Conservation (phyloP, 2,113 vertebrate species). For the Elgaria multicarinata region DNA sequence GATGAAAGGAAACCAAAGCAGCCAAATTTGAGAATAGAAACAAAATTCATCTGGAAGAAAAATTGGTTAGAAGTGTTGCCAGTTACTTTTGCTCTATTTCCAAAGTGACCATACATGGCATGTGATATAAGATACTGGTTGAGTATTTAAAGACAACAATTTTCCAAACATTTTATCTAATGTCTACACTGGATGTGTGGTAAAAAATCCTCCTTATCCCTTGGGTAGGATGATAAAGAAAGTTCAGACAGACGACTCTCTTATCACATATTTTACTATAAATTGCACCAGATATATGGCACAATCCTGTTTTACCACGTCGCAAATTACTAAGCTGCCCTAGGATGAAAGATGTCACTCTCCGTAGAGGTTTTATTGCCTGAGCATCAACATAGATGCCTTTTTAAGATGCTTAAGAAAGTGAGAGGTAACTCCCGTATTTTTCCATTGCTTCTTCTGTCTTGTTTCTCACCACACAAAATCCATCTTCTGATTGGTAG, state of each 20-base stretch:
- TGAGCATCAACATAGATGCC: background rate
- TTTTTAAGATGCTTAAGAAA: background rate
- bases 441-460: too few species aligned
- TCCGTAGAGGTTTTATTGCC: background rate
- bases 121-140: background rate
- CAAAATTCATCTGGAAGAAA: background rate
- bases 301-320: background rate
- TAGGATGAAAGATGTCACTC: background rate
- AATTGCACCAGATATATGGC: background rate
- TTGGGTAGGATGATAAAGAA: background rate
- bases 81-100: background rate
- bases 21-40: background rate
- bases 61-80: background rate
- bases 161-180: background rate
- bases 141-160: background rate
- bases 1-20: background rate
- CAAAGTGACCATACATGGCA: background rate
- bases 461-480: too few species aligned
- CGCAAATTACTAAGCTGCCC: background rate
- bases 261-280: background rate
- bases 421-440: background rate
- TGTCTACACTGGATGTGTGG: background rate
- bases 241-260: background rate
- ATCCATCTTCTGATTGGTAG: too few species aligned
- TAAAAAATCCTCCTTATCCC: background rate